Percentiles rank a stretch among this genome's conserved stretches.
phyloP scores from a whole-genome alignment of 2,113 vertebrate species.

The Malurus melanocephalus region DNA sequence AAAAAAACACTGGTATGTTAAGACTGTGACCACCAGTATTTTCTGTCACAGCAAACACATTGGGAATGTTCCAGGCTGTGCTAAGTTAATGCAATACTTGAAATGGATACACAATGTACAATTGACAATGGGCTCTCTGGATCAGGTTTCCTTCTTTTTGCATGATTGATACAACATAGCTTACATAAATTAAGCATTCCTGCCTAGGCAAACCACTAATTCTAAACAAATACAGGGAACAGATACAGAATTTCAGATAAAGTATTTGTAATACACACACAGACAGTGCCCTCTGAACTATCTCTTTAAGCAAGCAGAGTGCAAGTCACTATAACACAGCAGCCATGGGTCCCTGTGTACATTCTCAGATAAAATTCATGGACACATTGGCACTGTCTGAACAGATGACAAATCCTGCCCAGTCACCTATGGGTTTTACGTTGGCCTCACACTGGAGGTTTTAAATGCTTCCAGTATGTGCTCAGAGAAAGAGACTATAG shows the following conservation, averaged over 20 bases:
- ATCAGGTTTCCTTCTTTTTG: neutral
- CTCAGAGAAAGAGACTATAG: neutral
- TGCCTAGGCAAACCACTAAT: neutral
- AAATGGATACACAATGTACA: neutral
- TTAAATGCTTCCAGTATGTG: neutral
- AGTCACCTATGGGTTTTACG: neutral
- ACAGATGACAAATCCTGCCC: neutral
- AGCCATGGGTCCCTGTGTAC: neutral
- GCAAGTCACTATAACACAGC: neutral
- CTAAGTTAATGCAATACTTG: neutral
- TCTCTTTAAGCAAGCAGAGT: neutral
- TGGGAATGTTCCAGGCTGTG: neutral
- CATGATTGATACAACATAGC: neutral
- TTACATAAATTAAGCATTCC: neutral
- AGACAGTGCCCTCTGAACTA: neutral
- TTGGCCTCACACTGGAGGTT: neutral
- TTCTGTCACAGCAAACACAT: neutral
- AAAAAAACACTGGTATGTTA: neutral
- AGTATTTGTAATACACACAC: neutral
- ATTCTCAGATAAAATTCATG: neutral
- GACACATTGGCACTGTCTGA: neutral
- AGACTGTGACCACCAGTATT: neutral
- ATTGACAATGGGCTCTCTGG: neutral
- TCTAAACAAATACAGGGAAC: neutral
- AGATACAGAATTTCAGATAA: neutral